These are phyloP conservation scores for Aldabrachelys gigantea DNA, from an alignment of 2,113 vertebrate species.

Conservation along the genomic window DNA sequence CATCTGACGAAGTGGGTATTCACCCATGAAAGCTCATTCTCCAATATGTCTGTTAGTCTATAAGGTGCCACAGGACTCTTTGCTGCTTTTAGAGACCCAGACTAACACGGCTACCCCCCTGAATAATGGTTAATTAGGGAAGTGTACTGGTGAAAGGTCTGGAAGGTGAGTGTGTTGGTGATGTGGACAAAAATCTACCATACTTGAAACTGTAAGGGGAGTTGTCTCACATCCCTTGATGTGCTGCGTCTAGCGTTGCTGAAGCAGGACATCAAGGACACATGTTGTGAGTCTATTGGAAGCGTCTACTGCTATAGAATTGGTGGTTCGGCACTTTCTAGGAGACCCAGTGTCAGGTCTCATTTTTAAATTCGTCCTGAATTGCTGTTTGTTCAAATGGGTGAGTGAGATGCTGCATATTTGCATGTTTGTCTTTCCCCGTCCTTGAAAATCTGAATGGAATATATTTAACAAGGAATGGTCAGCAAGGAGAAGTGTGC, in stretches of 20 bases:
- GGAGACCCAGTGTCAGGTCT: rapidly evolving
- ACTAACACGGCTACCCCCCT: no score
- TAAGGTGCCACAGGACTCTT: no score
- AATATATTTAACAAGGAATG: background rate
- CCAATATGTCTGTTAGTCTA: no score
- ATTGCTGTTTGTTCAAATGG: background rate
- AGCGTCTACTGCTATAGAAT: background rate
- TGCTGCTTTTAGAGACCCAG: no score
- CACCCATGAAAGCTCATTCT: no score
- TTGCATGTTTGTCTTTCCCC: background rate
- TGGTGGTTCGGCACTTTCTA: background rate
- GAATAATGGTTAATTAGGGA: rapidly evolving
- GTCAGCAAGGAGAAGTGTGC: background rate
- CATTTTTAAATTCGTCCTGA: background rate
- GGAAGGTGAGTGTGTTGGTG: rapidly evolving
- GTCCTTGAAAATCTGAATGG: background rate
- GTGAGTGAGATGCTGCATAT: rapidly evolving
- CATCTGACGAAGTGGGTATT: no score
- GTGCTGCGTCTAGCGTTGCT: background rate
- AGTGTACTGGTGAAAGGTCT: background rate
- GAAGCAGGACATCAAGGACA: rapidly evolving
- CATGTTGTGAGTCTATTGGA: rapidly evolving
- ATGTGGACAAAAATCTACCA: rapidly evolving
- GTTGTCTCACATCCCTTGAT: rapidly evolving
- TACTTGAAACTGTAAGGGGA: background rate